Percentiles rank a stretch among this genome's conserved stretches.
Evolutionary conservation across 2,113 vertebrate genomes (phyloP).

Genomic region (Lycaon pictus): DNA sequence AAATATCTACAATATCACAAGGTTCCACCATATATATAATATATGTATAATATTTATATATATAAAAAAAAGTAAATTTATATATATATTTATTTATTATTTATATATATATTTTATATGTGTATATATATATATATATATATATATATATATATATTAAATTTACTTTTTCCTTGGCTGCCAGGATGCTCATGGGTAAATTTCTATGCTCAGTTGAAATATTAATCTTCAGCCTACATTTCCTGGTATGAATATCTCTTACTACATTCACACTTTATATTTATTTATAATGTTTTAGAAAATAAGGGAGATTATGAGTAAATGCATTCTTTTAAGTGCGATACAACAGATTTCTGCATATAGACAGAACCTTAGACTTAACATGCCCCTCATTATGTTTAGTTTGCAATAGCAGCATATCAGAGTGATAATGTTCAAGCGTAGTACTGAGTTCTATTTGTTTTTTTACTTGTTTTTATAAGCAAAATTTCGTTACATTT

Average conservation of each 20-base stretch:
- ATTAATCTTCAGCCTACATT: constrained; percentile 3
- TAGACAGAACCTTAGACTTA: neutral
- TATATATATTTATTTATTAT: neutral
- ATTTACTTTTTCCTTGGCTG: neutral
- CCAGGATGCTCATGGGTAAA: neutral
- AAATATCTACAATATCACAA: neutral
- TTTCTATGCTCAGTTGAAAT: neutral
- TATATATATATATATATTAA: neutral
- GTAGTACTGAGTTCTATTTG: neutral
- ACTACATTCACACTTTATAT: neutral
- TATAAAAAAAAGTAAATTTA: neutral
- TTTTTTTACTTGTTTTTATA: constrained; percentile 14
- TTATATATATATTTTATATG: neutral
- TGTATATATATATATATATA: neutral
- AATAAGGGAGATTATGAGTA: neutral
- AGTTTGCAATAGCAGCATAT: neutral
- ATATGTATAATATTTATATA: neutral
- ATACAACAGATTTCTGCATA: neutral
- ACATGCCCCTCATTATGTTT: neutral
- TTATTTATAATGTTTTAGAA: neutral
- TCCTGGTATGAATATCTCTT: neutral
- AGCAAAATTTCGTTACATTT: neutral
- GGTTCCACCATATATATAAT: neutral
- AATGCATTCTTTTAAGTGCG: neutral
- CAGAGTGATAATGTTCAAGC: neutral